phyloP scores from a whole-genome alignment of 2,888 invertebrate species.

The Latheticus oryzae region DNA sequence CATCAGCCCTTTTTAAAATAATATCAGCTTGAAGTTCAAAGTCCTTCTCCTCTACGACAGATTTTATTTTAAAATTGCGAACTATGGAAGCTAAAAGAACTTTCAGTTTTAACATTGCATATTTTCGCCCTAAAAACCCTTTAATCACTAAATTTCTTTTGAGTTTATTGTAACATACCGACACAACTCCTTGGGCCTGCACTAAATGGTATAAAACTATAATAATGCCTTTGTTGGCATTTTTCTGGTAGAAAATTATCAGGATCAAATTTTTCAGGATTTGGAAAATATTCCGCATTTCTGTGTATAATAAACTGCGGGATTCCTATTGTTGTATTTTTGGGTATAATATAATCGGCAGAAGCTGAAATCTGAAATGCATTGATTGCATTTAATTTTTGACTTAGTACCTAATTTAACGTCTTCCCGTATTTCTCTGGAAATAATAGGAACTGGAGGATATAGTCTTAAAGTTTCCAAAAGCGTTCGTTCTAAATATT shows the following conservation, averaged over 20 bases:
- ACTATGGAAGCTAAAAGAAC: slow-evolving; percentile 79
- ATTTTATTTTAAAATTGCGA: slow-evolving; percentile 76
- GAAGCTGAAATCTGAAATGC: slow-evolving; percentile 77
- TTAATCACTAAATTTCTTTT: too few relatives aligned
- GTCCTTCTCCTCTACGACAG: slow-evolving; percentile 74
- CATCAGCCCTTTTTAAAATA: slow-evolving; percentile 79
- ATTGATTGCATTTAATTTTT: too few relatives aligned
- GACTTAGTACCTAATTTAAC: slow-evolving; percentile 68
- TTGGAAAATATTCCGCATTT: slow-evolving; percentile 73
- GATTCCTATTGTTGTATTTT: slow-evolving; percentile 10
- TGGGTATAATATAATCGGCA: slow-evolving; percentile 63
- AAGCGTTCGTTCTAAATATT: slow-evolving; percentile 82
- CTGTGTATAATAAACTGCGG: slow-evolving; percentile 69
- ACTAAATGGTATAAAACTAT: slow-evolving; percentile 83
- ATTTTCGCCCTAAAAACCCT: slow-evolving; percentile 77
- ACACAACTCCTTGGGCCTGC: slow-evolving; percentile 86
- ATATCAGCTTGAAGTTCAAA: slow-evolving; percentile 79
- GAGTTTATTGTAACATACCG: too few relatives aligned
- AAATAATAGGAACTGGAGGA: slow-evolving; percentile 84
- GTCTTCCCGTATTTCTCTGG: slow-evolving; percentile 77
- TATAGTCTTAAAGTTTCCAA: slow-evolving; percentile 82
- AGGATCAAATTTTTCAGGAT: slow-evolving; percentile 79
- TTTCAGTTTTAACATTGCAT: slow-evolving; percentile 83
- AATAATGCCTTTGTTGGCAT: slow-evolving; percentile 80
- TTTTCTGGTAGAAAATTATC: slow-evolving; percentile 84